Evolutionary conservation across 2,797 vertebrate genomes (phyloP), one percentile per base, ranked within the genome.

Genomic region (Pagetopsis macropterus): DNA sequence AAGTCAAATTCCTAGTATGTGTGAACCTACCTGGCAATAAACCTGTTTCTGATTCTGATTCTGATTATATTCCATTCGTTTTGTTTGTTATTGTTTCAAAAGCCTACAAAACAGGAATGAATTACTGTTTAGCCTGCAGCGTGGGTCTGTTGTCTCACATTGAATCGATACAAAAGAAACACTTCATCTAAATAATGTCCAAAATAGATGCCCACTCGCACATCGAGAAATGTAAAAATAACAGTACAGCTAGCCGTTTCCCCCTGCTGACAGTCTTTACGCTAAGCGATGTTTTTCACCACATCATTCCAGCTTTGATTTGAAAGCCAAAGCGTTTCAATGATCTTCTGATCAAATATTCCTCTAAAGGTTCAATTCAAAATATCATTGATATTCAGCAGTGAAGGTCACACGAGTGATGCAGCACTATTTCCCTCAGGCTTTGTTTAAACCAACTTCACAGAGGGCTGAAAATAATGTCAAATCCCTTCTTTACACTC

Each of bases 401-500:
- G 6, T 54, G 51, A 73, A 79, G 58, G 80, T 71, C 69, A 54
- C 4, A 4, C 52, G 27, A 27, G 27, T 13, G 37, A 67, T 33
- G 41, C 9, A 16, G 21, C 65, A 5, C 16, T 4, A 15, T 23
- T 59, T 54, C 60, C 67, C 45, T 58, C 23, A 21, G 69, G 40
- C 66, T 81, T 58, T 51, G 21, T 76, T 67, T 67, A 58, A 68
- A 56, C 13, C 57, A 54, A 48, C 56, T 23, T 64, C 55, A 65
- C 54, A 27, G 21, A 59, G n/a, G n/a, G 31, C 50, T 63, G 31
- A 60, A 60, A 72, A 65, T 61, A 17, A 67, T 52, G 33, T 69
- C 14, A 41, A 59, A 69, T 77, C 58, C 56, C 52, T 48, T 17
- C n/a, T 79, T 68, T 68, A 56, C 23, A 66, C 79, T 70, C 67